Evolutionary conservation across 2,113 vertebrate genomes (phyloP).

Genomic region (Pelobates fuscus): DNA sequence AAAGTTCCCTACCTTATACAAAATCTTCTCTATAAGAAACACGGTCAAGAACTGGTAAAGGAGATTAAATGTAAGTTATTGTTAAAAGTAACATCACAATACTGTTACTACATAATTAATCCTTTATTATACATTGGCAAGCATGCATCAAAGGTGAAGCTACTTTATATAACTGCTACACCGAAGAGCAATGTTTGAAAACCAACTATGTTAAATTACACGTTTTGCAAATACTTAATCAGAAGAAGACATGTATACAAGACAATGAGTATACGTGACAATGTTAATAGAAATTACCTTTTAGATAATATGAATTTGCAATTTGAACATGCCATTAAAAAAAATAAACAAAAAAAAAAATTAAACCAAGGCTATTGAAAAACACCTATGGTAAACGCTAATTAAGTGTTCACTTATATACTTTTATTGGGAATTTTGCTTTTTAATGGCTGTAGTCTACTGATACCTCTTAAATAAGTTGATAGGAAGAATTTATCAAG

Average conservation of each 20-base stretch:
- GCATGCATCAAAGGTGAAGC: no score
- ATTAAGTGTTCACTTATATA: background rate
- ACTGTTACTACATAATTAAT: background rate
- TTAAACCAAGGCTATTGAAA: background rate
- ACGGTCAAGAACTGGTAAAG: conserved; percentile 4
- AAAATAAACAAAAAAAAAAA: no score
- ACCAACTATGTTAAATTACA: no score
- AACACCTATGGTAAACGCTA: background rate
- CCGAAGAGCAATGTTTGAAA: no score
- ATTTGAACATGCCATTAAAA: background rate
- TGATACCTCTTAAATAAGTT: background rate
- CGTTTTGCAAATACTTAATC: no score
- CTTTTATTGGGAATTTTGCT: background rate
- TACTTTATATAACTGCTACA: no score
- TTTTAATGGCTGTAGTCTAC: background rate
- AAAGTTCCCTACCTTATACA: conserved; percentile 9
- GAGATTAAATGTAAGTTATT: background rate
- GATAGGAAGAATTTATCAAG: background rate
- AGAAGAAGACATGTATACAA: no score
- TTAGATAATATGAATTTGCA: background rate
- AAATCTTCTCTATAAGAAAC: conserved; percentile 8
- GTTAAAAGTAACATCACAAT: conserved; percentile 3
- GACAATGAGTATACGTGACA: no score
- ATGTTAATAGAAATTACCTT: no score
- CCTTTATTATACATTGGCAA: no score